These are phyloP conservation scores for Fragum whitleyi DNA, from an alignment of 2,888 invertebrate genomes.

Conservation along the genomic window DNA sequence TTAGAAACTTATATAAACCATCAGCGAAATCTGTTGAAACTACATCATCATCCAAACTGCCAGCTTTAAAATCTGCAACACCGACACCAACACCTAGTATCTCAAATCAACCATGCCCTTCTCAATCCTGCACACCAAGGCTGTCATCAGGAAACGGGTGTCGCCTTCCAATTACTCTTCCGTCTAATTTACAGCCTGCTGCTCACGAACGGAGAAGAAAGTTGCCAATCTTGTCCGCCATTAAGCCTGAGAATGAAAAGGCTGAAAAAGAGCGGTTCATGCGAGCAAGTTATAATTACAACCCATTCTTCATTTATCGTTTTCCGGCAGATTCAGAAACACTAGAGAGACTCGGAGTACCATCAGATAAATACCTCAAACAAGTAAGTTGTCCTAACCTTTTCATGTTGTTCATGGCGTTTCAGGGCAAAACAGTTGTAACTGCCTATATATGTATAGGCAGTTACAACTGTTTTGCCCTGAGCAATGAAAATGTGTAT, in stretches of 20 bases:
- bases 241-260: slow-evolving; percentile 81
- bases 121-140: slow-evolving; percentile 45
- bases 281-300: slow-evolving; percentile 78
- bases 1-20: slow-evolving; percentile 17
- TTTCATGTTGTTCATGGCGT: not conserved
- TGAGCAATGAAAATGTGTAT: not conserved
- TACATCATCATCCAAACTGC: slow-evolving; percentile 54
- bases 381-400: slow-evolving; percentile 76
- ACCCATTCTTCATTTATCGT: slow-evolving; percentile 80
- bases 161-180: slow-evolving; percentile 55
- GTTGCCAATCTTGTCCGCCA: slow-evolving; percentile 76
- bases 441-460: no score
- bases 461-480: no score
- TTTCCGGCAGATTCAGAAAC: slow-evolving; percentile 73
- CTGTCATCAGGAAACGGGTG: slow-evolving; percentile 40
- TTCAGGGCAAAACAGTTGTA: no score
- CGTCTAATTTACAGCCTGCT: slow-evolving; percentile 58
- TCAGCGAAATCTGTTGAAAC: slow-evolving; percentile 30
- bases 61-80: slow-evolving; percentile 45
- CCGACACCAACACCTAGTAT: slow-evolving; percentile 42
- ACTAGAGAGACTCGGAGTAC: slow-evolving; percentile 72
- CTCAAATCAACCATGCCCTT: slow-evolving; percentile 23
- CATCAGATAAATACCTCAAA: slow-evolving; percentile 75
- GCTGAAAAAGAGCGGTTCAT: slow-evolving; percentile 80
- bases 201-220: slow-evolving; percentile 73